Evolutionary conservation across 2,888 invertebrate genomes (phyloP), one percentile per base, ranked within the genome.

Genomic region (Drosophila engyochracea): DNA sequence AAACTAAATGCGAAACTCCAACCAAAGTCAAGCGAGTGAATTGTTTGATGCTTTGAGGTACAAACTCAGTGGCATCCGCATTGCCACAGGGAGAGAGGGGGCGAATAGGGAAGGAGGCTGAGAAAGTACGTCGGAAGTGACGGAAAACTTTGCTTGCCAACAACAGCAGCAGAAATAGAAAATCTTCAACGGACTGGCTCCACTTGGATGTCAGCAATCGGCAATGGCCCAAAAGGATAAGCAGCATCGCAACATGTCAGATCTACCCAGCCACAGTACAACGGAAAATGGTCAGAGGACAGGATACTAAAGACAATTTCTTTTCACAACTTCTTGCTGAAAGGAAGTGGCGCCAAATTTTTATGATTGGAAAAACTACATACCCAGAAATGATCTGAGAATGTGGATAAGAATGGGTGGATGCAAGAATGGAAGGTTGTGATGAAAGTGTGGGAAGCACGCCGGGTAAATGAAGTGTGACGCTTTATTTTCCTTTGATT

Each of bases 401-500:
- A 70, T 67, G 76, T 70, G 76, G 78, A n/a, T 16, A 60, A 41
- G 74, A 37, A 33, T 39, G 37, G 10, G 28, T 14, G 37, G n/a
- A n/a, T 19, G 25, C 25, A 10, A 16, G 16, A 51, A 51, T 52
- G 16, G 12, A 66, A 35, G 35, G 66, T 39, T 47, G 9, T 2
- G 7, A 41, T 52, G 52, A 49, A 54, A 55, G 37, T 59, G 39
- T 57, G 62, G 63, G 63, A 70, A 64, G 67, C 65, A 70, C 60
- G 73, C 63, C 16, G 31, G 35, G 79, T 91, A 91, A 92, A 92
- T 92, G 92, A 92, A 92, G 92, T 89, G 88, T 91, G 88, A 90
- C 91, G 90, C 91, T 91, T 91, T 92, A 90, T 92, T 91, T 92
- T 92, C 87, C 91, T 91, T 92, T 92, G 92, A 92, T 92, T 92